phyloP scores from a whole-genome alignment of 2,888 invertebrate genomes.

The Erebia epiphron region DNA sequence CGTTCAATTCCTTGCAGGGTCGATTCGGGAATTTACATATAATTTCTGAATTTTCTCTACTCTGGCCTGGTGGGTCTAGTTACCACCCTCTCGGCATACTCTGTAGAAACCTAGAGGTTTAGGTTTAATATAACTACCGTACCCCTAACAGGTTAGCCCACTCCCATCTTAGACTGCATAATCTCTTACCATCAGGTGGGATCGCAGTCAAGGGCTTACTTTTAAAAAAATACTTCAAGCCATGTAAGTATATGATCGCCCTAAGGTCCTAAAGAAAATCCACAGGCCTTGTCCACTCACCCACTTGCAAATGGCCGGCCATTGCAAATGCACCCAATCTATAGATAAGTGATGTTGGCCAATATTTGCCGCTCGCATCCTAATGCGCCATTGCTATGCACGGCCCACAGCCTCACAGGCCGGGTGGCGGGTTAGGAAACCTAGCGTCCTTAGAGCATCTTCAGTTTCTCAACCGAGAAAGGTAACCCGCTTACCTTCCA shows the following conservation, averaged over 20 bases:
- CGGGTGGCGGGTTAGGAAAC: slow-evolving; percentile 33
- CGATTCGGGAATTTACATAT: no score
- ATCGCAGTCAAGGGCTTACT: no score
- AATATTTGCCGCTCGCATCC: slow-evolving; percentile 6
- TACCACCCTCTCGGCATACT: no score
- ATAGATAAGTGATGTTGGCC: slow-evolving; percentile 1
- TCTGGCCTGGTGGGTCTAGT: no score
- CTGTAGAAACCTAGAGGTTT: no score
- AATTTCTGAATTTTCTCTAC: no score
- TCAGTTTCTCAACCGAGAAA: slow-evolving; percentile 29
- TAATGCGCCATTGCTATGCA: slow-evolving; percentile 35
- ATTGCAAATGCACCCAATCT: slow-evolving; percentile 2
- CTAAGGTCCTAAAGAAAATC: background rate
- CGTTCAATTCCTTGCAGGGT: no score
- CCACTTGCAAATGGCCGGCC: background rate
- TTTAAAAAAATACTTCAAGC: background rate
- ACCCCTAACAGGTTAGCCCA: no score
- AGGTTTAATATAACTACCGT: no score
- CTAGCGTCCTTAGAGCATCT: slow-evolving; percentile 34
- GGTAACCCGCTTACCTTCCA: slow-evolving; percentile 30
- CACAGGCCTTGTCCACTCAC: background rate
- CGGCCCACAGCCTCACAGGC: background rate
- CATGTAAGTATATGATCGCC: no score
- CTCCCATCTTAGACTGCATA: no score
- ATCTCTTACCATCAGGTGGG: no score